These are phyloP conservation scores for Coenonympha arcania DNA, from an alignment of 2,888 invertebrate species.

Conservation along the genomic window DNA sequence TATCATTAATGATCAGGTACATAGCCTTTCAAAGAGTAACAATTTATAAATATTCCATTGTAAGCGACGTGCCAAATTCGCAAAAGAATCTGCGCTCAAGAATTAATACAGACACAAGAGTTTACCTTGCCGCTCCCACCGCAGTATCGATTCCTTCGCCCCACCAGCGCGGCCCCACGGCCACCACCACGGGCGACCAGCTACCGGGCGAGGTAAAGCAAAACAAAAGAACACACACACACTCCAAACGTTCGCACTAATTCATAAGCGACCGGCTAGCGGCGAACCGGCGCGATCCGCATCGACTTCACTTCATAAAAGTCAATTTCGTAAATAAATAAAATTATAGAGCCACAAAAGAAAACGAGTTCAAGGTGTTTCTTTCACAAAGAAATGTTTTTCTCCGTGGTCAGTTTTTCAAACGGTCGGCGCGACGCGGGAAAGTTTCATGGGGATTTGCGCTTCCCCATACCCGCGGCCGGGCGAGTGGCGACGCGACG, in stretches of 20 bases:
- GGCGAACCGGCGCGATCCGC: slow-evolving; percentile 55
- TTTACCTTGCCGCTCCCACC: slow-evolving; percentile 69
- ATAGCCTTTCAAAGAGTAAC: not conserved
- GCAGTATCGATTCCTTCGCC: slow-evolving; percentile 66
- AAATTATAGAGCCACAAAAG: not conserved
- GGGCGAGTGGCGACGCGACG: slow-evolving; percentile 36
- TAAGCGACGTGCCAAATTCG: not conserved
- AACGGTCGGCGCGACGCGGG: slow-evolving; percentile 50
- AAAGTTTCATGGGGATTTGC: slow-evolving; percentile 64
- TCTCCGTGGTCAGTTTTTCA: not conserved
- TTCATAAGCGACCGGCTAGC: slow-evolving; percentile 49
- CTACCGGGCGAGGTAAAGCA: slow-evolving; percentile 60
- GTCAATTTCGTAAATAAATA: slow-evolving; percentile 45
- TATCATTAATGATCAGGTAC: too few species aligned
- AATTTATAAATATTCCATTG: not conserved
- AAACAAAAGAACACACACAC: slow-evolving; percentile 62
- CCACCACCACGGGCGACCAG: slow-evolving; percentile 45
- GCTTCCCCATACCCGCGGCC: slow-evolving; percentile 57
- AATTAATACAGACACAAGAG: slow-evolving; percentile 35
- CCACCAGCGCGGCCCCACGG: slow-evolving; percentile 58
- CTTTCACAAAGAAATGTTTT: not conserved
- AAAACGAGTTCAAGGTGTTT: not conserved
- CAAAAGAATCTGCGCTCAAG: slow-evolving; percentile 10
- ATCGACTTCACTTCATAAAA: slow-evolving; percentile 50
- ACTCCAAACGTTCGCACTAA: slow-evolving; percentile 54